These are phyloP conservation scores for Erynnis tages DNA, from an alignment of 2,888 invertebrate genomes.

Conservation along the genomic window DNA sequence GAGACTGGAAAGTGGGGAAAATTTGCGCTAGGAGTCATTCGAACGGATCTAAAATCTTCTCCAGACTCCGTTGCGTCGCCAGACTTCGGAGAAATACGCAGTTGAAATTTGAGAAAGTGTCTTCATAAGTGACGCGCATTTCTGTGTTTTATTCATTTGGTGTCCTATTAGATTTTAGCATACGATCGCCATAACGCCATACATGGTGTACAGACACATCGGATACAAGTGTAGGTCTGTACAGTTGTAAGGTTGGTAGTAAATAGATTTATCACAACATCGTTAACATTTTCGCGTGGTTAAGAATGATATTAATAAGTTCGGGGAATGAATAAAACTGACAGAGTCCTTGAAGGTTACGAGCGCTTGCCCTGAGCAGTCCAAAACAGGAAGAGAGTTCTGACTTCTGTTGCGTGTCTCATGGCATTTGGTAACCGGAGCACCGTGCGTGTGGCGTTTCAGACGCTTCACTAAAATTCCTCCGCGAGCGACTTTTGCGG, in stretches of 20 bases:
- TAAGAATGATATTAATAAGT: conserved; percentile 31
- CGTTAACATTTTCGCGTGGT: conserved; percentile 33
- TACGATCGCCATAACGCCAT: no score
- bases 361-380: conserved; percentile 36
- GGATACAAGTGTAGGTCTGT: no score
- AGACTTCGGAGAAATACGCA: no score
- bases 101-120: no score
- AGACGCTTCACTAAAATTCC: conserved; percentile 53
- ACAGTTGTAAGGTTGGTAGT: not conserved
- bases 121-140: no score
- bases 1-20: no score
- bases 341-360: conserved; percentile 62
- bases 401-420: conserved; percentile 55
- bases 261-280: not conserved
- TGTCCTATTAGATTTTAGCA: no score
- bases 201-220: no score
- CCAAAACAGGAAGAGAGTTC: conserved; percentile 59
- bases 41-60: no score
- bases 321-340: conserved; percentile 37
- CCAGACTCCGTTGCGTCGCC: no score
- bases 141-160: no score
- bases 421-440: conserved; percentile 42
- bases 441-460: conserved; percentile 56
- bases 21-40: no score
- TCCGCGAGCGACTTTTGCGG: conserved; percentile 53